phyloP scores from a whole-genome alignment of 2,797 vertebrate genomes.

The Labeo calbasu region DNA sequence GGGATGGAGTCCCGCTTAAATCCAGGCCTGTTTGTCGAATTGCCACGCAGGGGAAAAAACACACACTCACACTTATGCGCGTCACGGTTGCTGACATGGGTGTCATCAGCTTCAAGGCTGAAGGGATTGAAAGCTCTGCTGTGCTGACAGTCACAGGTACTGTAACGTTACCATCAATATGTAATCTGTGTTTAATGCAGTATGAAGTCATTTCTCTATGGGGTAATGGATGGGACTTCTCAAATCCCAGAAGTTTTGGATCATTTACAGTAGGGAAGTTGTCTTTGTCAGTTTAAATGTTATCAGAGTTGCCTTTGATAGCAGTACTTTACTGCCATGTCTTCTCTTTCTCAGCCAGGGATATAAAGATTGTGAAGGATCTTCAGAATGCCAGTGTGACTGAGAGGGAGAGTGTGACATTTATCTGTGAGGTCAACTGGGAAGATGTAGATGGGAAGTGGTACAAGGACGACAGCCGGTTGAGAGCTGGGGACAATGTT shows the following conservation, averaged over 20 bases:
- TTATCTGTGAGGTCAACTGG: slow-evolving; percentile 89
- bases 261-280: not conserved
- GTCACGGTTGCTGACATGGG: slow-evolving; percentile 84
- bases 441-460: slow-evolving; percentile 91
- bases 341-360: slow-evolving; percentile 79
- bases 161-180: slow-evolving; percentile 36
- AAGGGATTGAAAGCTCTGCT: slow-evolving; percentile 82
- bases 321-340: slow-evolving; percentile 9
- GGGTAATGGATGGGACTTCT: not conserved
- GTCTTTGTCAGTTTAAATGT: slow-evolving; percentile 2
- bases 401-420: slow-evolving; percentile 84
- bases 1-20: slow-evolving; percentile 83
- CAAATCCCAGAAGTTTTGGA: not conserved
- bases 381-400: slow-evolving; percentile 86
- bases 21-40: slow-evolving; percentile 81
- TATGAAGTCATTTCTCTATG: not conserved
- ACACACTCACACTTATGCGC: slow-evolving; percentile 80
- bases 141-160: slow-evolving; percentile 87
- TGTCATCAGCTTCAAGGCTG: slow-evolving; percentile 84
- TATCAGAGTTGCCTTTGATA: not conserved
- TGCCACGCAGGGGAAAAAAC: slow-evolving; percentile 79
- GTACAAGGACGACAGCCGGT: slow-evolving; percentile 85
- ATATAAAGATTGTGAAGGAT: slow-evolving; percentile 84
- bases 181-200: not conserved
- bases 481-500: slow-evolving; percentile 85